Conservation (phyloP, 2,113 vertebrate genomes). For the Pseudopipra pipra region DNA sequence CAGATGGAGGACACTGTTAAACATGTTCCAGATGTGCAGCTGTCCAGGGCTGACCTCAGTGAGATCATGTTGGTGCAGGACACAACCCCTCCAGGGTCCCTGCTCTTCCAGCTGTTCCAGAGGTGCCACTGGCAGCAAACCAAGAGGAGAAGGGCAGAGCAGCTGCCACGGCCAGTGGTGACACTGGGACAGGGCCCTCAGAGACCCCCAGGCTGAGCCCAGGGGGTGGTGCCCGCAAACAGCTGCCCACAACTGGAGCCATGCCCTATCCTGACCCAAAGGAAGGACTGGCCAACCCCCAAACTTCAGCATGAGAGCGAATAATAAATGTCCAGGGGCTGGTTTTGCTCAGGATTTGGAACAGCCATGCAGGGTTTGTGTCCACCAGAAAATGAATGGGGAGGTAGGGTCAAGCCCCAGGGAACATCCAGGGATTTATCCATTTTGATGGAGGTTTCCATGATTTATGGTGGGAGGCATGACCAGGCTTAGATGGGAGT, state of each 20-base stretch:
- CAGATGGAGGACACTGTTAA: background rate
- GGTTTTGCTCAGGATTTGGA: background rate
- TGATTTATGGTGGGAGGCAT: background rate
- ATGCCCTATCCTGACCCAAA: background rate
- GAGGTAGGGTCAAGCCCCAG: background rate
- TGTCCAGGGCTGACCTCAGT: background rate
- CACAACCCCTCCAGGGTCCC: rapidly evolving
- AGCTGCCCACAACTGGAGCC: background rate
- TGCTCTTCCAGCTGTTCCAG: background rate
- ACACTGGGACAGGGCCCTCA: rapidly evolving
- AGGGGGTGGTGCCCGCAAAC: background rate
- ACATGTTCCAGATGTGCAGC: background rate
- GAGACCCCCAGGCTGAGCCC: background rate
- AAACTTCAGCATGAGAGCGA: background rate
- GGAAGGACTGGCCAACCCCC: background rate
- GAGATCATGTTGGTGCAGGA: background rate
- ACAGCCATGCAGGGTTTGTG: rapidly evolving
- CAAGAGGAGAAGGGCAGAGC: background rate
- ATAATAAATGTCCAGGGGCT: rapidly evolving
- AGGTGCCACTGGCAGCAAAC: background rate
- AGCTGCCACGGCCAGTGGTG: rapidly evolving
- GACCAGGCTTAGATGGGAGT: background rate
- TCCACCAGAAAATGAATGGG: background rate
- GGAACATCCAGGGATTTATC: background rate
- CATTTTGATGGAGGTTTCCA: background rate